Base-by-base conservation (phyloP, 2,797 vertebrate species). In the Halcyon badia region DNA sequence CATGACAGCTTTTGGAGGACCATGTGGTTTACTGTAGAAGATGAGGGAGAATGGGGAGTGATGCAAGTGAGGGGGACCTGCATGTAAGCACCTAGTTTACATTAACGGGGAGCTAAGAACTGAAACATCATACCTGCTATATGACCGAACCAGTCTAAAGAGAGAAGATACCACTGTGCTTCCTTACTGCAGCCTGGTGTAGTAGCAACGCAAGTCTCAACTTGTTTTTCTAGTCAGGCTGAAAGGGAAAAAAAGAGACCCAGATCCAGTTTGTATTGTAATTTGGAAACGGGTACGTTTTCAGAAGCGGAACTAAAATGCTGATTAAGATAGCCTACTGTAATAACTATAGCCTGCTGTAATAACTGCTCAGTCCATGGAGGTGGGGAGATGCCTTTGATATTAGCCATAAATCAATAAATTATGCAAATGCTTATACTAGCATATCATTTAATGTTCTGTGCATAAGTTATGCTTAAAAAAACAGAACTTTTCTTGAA, bases 331-430 rank as follows among this genome's bases (percentile, higher is more conserved):
- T 75, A 75, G n/a, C 85, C 87, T 70, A 30, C 94, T 95, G 82
- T 84, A 87, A 48, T 77, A 90, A 92, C 89, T 90, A 72, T 56
- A 91, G 89, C 83, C 89, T 94, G 90, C 96, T 95, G 12, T 75
- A 90, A 35, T 92, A 93, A 85, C 95, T 91, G 77, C 87, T 97
- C 77, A 41, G 75, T 57, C 80, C 8, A 1, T 78, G n/a, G 66
- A 75, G 89, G 87, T 89, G 90, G 89, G 94, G 82, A 39, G 42
- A 89, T 78, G 80, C 96, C 97, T 96, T 93, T 84, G 66, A 68
- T 79, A 66, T 88, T 96, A 97, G 97, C 96, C 97, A 97, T 97
- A 96, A 89, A 82, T 83, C 87, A 96, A 81, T 87, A 89, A 84
- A 79, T 86, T 97, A 97, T 95, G 94, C 97, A 97, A 91, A 90